phyloP scores from a whole-genome alignment of 2,797 vertebrate genomes.

The Clarias laeviceps region DNA sequence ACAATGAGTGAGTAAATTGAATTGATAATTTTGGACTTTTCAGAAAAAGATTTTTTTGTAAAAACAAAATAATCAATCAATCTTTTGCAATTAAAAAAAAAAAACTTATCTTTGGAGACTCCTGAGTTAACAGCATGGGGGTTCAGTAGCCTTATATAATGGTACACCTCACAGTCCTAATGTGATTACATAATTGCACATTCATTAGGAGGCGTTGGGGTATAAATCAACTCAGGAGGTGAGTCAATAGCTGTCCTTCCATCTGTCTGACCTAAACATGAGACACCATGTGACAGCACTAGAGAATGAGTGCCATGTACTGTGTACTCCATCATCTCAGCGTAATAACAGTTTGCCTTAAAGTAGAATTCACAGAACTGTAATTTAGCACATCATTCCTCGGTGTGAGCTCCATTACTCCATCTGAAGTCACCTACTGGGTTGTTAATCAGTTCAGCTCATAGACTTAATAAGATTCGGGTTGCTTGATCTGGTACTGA shows the following conservation, averaged over 20 bases:
- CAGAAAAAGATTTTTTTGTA: background rate
- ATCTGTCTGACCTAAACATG: slow-evolving; percentile 35
- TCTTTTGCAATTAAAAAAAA: background rate
- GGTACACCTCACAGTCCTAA: slow-evolving; percentile 46
- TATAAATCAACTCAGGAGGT: slow-evolving; percentile 23
- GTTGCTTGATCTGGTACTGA: background rate
- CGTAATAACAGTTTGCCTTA: background rate
- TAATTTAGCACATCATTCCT: slow-evolving; percentile 24
- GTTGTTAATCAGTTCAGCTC: slow-evolving; percentile 26
- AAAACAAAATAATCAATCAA: too few relatives aligned
- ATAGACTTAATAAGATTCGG: slow-evolving; percentile 41
- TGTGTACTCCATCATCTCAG: slow-evolving; percentile 19
- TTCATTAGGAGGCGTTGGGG: slow-evolving; percentile 2
- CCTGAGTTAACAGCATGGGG: background rate
- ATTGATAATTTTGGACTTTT: background rate
- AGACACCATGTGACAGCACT: background rate
- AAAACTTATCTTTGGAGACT: background rate
- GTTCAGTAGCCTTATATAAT: background rate
- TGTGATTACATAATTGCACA: slow-evolving; percentile 58
- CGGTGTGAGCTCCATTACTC: slow-evolving; percentile 21
- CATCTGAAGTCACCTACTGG: slow-evolving; percentile 28
- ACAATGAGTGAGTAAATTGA: too few relatives aligned
- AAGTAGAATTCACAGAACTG: slow-evolving; percentile 16
- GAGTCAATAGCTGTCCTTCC: slow-evolving; percentile 38
- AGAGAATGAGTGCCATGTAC: slow-evolving; percentile 4